Base-by-base conservation (phyloP, 2,888 invertebrate species). In the Tholera decimalis region DNA sequence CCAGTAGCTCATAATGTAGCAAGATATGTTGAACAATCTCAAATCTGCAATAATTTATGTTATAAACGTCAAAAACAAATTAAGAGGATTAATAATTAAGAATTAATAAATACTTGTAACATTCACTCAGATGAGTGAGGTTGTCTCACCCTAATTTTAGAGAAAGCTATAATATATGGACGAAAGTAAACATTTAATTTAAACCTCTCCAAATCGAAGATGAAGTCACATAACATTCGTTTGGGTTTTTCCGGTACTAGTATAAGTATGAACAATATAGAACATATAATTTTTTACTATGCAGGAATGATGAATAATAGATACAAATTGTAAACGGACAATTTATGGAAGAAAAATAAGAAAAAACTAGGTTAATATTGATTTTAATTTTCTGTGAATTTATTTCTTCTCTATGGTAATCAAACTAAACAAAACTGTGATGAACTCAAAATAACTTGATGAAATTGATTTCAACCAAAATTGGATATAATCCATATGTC, bases 71-170 rank as follows among this genome's bases (percentile, higher is more conserved):
- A 55, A 44, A 73, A 65, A 73, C 47, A 59, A 59, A 73, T 73
- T 73, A 65, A 65, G 55, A 53, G 51, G 28, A 66, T 73, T 69
- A 63, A 77, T 69, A 63, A 77, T 80, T 73, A 72, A 68, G 67
- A 78, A 41, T 46, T 54, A 69, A 77, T 63, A 53, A 60, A 9
- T 58, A 57, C 57, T 65, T 44, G 69, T 53, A 70, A 61, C 30
- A 77, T 73, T 67, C 63, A 76, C 53, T 75, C 33, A 43, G 24
- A 55, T 22, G 26, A 66, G 28, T 69, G 59, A 73, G 53, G 50
- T 54, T 64, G 18, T 66, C 78, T 66, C 78, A 80, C 69, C 69
- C 78, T 80, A 64, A 64, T 66, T 78, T 73, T 47, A 41, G 78
- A 54, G 78, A 78, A 80, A 78, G 73, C 51, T 63, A 26, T 63